These are phyloP conservation scores for Falco novaeseelandiae DNA, from an alignment of 2,797 vertebrate species.

Conservation along the genomic window DNA sequence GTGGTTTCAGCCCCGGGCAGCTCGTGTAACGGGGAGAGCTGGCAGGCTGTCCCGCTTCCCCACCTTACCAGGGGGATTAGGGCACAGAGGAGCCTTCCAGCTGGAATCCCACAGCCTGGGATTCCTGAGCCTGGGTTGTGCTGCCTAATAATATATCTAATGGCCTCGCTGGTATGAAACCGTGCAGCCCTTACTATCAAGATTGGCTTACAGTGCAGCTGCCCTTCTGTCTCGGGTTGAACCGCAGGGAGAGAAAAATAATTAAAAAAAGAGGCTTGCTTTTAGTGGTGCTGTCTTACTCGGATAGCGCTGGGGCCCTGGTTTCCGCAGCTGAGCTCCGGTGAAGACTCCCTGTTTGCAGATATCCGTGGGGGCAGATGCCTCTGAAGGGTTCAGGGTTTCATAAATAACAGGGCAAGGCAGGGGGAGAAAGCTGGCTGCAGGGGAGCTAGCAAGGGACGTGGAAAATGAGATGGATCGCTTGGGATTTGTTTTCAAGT, in stretches of 20 bases:
- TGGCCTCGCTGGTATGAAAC: neutral
- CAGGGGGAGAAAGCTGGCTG: neutral
- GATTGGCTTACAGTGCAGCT: constrained; percentile 26
- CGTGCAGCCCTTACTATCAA: neutral
- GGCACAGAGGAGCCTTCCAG: neutral
- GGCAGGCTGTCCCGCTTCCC: neutral
- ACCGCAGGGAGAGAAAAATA: neutral
- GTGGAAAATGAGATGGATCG: neutral
- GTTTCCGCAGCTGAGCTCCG: neutral
- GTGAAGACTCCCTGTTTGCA: neutral
- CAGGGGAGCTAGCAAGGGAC: neutral
- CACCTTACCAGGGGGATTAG: neutral
- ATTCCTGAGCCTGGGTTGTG: neutral
- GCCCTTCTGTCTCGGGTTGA: neutral
- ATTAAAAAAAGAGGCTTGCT: neutral
- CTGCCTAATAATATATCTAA: neutral
- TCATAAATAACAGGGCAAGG: neutral
- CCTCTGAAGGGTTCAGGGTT: neutral
- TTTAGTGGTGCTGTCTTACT: neutral
- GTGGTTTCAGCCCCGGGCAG: neutral
- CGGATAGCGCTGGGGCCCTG: neutral
- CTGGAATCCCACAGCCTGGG: constrained; percentile 1
- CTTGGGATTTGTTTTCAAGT: neutral
- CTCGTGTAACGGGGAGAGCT: neutral
- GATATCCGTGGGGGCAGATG: neutral